Evolutionary conservation across 2,113 vertebrate genomes (phyloP), one percentile per base, ranked within the genome.

Genomic region (Canis aureus): DNA sequence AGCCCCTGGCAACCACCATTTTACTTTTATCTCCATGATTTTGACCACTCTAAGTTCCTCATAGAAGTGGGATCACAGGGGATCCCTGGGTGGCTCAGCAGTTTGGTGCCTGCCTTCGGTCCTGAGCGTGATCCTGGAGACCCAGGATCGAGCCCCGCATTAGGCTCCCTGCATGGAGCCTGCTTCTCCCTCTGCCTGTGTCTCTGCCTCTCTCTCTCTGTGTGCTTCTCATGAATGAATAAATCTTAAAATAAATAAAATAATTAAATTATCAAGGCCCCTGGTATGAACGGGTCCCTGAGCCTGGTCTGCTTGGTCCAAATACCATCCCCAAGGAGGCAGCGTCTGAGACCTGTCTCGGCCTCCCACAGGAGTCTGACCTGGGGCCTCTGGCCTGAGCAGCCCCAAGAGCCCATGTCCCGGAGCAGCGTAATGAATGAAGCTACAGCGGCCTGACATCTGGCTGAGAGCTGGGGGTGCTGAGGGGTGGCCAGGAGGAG

Each of bases 401-500:
- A 94, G 67, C 96, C 88, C 96, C 91, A 0, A 0, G 69, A 57
- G 64, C 95, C 97, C 78, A 27, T 85, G 91, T 97, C 97, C 80
- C 32, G 60, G 95, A 97, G 71, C 97, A 0, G 97, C 95, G 60
- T 97, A 98, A 98, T 96, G 98, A 91, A 97, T 97, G 95, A 98
- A 97, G 94, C 78, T 64, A 84, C 97, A 93, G 53, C 2, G 27
- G 80, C 73, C 94, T 95, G 59, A 97, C 98, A 97, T 95, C 92
- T 97, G 89, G 94, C 98, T 1, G 0, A 98, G 97, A 89, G 71
- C 78, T 53, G 49, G 78, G 93, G 97, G 76, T 10, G 25, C 0
- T 0, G 90, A 60, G 59, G 97, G 67, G 49, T 78, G 95, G 85
- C 32, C 59, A 3, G 87, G 60, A 57, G 78, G 20, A 17, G 49